phyloP scores from a whole-genome alignment of 2,888 invertebrate genomes.

The Coenonympha arcania region DNA sequence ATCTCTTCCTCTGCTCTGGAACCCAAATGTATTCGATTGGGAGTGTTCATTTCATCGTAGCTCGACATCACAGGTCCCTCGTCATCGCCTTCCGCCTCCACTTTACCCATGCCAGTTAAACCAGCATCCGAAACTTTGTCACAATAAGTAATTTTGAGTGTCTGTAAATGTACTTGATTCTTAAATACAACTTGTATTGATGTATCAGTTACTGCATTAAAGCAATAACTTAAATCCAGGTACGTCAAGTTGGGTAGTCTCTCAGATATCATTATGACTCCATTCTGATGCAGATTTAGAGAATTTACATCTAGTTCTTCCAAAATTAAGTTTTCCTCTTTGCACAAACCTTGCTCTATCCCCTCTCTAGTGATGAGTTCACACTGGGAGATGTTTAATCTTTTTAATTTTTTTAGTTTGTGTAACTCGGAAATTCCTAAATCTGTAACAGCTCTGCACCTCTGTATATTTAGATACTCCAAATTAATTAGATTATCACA shows the following conservation, averaged over 20 bases:
- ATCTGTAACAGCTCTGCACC: conserved; percentile 79
- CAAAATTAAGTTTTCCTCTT: conserved; percentile 60
- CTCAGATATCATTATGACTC: conserved; percentile 75
- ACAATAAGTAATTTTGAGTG: conserved; percentile 78
- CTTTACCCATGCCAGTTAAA: conserved; percentile 77
- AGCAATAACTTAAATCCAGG: conserved; percentile 79
- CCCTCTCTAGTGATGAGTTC: conserved; percentile 77
- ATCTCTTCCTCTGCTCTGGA: conserved; percentile 81
- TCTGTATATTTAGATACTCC: conserved; percentile 75
- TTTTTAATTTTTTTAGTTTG: conserved; percentile 70
- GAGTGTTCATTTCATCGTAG: conserved; percentile 40
- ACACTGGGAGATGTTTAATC: conserved; percentile 79
- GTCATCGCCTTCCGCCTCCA: conserved; percentile 45
- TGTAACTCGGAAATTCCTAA: conserved; percentile 71
- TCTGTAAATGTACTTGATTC: conserved; percentile 74
- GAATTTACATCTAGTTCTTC: conserved; percentile 74
- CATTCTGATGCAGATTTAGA: conserved; percentile 76
- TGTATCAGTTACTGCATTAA: conserved; percentile 80
- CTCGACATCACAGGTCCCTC: conserved; percentile 52
- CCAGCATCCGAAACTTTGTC: conserved; percentile 80
- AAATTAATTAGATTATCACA: conserved; percentile 74
- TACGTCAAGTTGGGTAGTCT: conserved; percentile 72
- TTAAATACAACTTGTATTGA: conserved; percentile 79
- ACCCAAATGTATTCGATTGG: conserved; percentile 73
- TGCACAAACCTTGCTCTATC: conserved; percentile 75